A percentile compares a stretch with the other conserved stretches of the same genome.
phyloP scores from a whole-genome alignment of 2,888 invertebrate genomes.

The Callyntrura sp. region DNA sequence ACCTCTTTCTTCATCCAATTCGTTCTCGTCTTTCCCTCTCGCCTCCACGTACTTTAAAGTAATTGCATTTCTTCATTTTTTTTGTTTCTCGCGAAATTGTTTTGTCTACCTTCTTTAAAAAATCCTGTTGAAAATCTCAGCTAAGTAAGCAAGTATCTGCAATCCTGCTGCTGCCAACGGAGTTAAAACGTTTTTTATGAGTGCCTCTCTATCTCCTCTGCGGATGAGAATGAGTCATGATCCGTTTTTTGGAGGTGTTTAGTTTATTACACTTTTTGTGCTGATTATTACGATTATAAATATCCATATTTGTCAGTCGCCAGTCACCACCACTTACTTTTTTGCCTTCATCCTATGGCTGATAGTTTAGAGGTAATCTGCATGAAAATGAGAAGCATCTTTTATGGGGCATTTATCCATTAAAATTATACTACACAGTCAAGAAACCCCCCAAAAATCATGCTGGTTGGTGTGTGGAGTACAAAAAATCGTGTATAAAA shows the following conservation, averaged over 20 bases:
- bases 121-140: too few relatives aligned
- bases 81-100: slow-evolving; percentile 8
- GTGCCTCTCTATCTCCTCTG: too few relatives aligned
- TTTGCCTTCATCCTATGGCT: too few relatives aligned
- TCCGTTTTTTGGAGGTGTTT: slow-evolving; percentile 55
- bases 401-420: not conserved
- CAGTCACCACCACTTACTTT: slow-evolving; percentile 21
- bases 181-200: not conserved
- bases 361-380: too few relatives aligned
- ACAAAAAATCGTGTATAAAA: too few relatives aligned
- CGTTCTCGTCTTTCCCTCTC: too few relatives aligned
- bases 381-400: not conserved
- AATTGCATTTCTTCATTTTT: not conserved
- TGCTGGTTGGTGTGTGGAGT: too few relatives aligned
- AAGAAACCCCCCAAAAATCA: not conserved
- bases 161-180: too few relatives aligned
- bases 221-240: too few relatives aligned
- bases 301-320: slow-evolving; percentile 53
- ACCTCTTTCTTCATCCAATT: not conserved
- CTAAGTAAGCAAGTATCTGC: too few relatives aligned
- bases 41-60: not conserved
- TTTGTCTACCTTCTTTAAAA: slow-evolving; percentile 49
- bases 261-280: slow-evolving; percentile 41
- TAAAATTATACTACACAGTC: not conserved
- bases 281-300: slow-evolving; percentile 55